These are phyloP conservation scores for Lagocephalus sceleratus DNA, from an alignment of 2,797 vertebrate genomes.

Conservation along the genomic window DNA sequence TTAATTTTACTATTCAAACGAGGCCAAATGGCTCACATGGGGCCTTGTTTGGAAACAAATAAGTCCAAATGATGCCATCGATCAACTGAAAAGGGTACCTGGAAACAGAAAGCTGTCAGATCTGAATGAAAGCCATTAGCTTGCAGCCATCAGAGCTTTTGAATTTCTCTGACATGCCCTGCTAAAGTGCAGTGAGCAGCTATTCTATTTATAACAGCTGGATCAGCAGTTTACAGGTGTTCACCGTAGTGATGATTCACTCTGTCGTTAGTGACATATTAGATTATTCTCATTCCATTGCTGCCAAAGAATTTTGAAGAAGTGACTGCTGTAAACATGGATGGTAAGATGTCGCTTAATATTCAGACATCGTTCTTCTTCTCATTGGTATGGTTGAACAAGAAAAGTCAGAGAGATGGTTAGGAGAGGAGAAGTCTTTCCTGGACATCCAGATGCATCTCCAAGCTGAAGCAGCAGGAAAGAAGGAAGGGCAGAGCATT, in stretches of 20 bases:
- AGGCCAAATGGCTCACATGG: slow-evolving; percentile 43
- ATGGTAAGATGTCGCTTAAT: background rate
- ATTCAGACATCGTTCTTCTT: too few relatives aligned
- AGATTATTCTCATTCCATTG: slow-evolving; percentile 15
- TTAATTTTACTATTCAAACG: slow-evolving; percentile 46
- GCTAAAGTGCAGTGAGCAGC: slow-evolving; percentile 49
- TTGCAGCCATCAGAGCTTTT: slow-evolving; percentile 48
- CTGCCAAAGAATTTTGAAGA: slow-evolving; percentile 1
- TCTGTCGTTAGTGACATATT: background rate
- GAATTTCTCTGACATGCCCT: slow-evolving; percentile 56
- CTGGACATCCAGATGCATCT: background rate
- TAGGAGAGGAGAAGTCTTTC: background rate
- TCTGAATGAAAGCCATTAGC: slow-evolving; percentile 80
- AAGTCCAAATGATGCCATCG: slow-evolving; percentile 66
- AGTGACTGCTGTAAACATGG: background rate
- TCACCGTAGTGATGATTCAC: slow-evolving; percentile 32
- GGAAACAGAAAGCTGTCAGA: slow-evolving; percentile 70
- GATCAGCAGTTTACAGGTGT: slow-evolving; percentile 58
- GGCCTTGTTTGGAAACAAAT: slow-evolving; percentile 67
- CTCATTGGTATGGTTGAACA: too few relatives aligned
- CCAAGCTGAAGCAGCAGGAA: background rate
- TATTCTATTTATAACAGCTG: slow-evolving; percentile 62
- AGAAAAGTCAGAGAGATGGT: background rate
- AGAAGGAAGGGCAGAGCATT: too few relatives aligned
- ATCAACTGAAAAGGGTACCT: slow-evolving; percentile 60